Evolutionary conservation across 1,140 invertebrate species (phyloP), one percentile per base, ranked within the genome.

Genomic region (Anthonomus grandis): DNA sequence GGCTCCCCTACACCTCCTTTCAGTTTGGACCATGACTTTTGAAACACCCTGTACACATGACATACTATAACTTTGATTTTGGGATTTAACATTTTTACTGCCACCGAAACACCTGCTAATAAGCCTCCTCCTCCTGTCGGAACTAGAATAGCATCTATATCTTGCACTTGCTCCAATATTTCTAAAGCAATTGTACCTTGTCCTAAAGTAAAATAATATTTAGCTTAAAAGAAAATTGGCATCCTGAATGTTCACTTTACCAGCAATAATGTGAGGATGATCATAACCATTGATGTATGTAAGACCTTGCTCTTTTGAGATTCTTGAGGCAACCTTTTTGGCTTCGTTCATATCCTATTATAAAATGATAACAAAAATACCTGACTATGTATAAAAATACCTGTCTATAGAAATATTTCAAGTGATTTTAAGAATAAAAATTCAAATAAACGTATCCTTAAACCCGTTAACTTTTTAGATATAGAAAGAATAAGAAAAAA

Each of bases 261-360:
- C 94, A 2, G 93, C 91, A 75, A 97, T 86, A 36, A 97, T 93
- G 65, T 95, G 82, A 0, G 93, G 92, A 75, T 96, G 90, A 74
- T 96, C 93, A 69, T 94, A 95, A 84, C 91, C 91, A 74, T 93
- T 94, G 27, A 94, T 89, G 66, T 96, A 96, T 9, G 84, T 81
- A 19, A 90, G 74, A 1, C 79, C 79, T 49, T 81, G 76, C 59
- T 93, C 84, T 62, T 85, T 84, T 0, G 85, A 82, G 53, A 93
- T 70, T 53, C 76, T 78, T 75, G 93, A 83, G 0, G 93, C 93
- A 66, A 85, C 77, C 37, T 80, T 78, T 68, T 90, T 93, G 0
- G 90, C 88, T 75, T 95, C 91, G 17, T 81, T 85, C 83, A 97
- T 93, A 67, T 94, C 86, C 17, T 55, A 18, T 10, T 37, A 18